Base-by-base conservation (phyloP, 2,888 invertebrate genomes). In the Caenorhabditis sp. region DNA sequence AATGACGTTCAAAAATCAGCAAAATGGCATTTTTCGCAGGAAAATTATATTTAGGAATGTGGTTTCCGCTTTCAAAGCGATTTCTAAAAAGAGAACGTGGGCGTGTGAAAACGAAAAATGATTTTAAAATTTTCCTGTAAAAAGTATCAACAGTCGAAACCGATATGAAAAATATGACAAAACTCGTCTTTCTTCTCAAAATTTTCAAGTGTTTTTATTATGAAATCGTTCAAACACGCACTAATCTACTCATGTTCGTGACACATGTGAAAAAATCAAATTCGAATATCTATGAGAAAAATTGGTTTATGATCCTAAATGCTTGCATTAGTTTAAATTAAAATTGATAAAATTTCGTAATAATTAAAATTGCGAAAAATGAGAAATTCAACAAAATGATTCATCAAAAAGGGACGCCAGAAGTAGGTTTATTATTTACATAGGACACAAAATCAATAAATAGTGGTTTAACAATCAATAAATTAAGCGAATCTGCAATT, bases 391-490 rank as follows among this genome's bases (percentile, higher is more conserved):
- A 43, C 8, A 43, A 59, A 59, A 43, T 17, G 17, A 23, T 31
- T 4, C 31, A 31, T 7, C 10, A 31, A 31, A 31, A 31, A 31
- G 4, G 31, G 31, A 31, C 31, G 31, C 5, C 31, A 10, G 10
- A 31, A 31, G 31, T 31, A 31, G 31, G 31, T 31, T 31, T 26
- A 14, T 20, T 62, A 56, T 57, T 14, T 53, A 43, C 50, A 58
- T 14, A 49, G 25, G 14, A n/a, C 31, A 58, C 36, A 53, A 25
- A 14, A n/a, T 27, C 50, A 27, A 21, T 52, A 21, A 52, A 20
- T 52, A 10, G 21, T 17, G 17, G 43, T 17, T 17, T 43, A 43
- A 17, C 26, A 59, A 59, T 38, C 65, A 27, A 65, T 65, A 65
- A n/a, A 57, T 49, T 21, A 10, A 8, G 56, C 4, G 20, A 43